These are phyloP conservation scores for Loris lydekkerianus DNA, from an alignment of 2,797 vertebrate genomes.

Conservation along the genomic window DNA sequence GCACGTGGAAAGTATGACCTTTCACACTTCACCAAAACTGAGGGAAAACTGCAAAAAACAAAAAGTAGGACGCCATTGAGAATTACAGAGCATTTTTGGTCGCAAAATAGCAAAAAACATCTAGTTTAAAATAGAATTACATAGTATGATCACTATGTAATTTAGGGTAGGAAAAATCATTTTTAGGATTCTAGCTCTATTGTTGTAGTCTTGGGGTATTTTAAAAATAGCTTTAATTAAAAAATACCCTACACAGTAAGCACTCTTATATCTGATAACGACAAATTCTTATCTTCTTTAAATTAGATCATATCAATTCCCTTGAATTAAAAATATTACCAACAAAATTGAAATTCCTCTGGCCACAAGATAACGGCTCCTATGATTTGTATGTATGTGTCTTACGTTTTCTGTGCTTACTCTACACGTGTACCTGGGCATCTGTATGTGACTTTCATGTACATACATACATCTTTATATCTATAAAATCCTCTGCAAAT, in stretches of 20 bases:
- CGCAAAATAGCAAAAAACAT: neutral
- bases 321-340: neutral
- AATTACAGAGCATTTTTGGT: neutral
- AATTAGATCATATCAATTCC: neutral
- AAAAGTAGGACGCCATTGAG: neutral
- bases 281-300: neutral
- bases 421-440: neutral
- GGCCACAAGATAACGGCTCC: neutral
- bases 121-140: neutral
- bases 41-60: neutral
- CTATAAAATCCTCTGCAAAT: neutral
- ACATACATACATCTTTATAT: neutral
- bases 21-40: neutral
- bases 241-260: neutral
- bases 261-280: neutral
- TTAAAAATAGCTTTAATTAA: neutral
- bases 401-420: neutral
- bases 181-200: neutral
- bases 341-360: neutral
- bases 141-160: neutral
- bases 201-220: neutral
- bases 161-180: constrained; percentile 6
- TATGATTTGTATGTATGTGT: neutral
- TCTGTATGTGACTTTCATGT: neutral
- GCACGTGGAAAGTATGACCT: neutral